phyloP scores from a whole-genome alignment of 37 sponge, comb jelly and placozoan species.

The Ianthella basta region DNA sequence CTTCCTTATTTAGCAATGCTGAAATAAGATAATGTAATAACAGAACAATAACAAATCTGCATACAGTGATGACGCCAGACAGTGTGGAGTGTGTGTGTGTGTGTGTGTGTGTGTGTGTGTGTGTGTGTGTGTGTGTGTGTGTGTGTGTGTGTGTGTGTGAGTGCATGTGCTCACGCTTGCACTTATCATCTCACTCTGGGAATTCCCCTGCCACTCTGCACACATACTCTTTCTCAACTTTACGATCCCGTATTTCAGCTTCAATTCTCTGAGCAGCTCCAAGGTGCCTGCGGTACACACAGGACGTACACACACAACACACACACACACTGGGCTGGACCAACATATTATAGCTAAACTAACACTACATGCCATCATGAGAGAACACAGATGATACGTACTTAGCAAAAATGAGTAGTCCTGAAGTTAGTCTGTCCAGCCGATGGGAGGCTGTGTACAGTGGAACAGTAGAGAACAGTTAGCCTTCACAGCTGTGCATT shows the following conservation, averaged over 20 bases:
- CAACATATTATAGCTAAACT: background rate
- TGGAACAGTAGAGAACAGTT: background rate
- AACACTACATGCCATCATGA: background rate
- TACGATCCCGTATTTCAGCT: slow-evolving; percentile 68
- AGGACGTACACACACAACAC: background rate
- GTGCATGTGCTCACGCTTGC: background rate
- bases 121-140: too few relatives aligned
- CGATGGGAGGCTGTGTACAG: slow-evolving; percentile 76
- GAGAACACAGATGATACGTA: too few relatives aligned
- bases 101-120: too few relatives aligned
- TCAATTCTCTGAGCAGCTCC: slow-evolving; percentile 69
- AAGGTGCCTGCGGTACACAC: slow-evolving; percentile 17
- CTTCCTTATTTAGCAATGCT: too few relatives aligned
- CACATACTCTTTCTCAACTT: slow-evolving; percentile 79
- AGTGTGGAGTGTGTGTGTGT: too few relatives aligned
- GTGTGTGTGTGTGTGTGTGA: background rate
- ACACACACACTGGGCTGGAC: background rate
- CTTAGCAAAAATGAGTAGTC: slow-evolving; percentile 86
- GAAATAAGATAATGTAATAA: too few relatives aligned
- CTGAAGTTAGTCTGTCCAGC: slow-evolving; percentile 90
- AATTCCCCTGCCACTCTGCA: slow-evolving; percentile 90
- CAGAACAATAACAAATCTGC: too few relatives aligned
- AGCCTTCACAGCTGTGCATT: background rate
- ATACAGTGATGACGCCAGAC: too few relatives aligned
- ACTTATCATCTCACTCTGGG: slow-evolving; percentile 54